phyloP scores from a whole-genome alignment of 1,140 invertebrate species.

The Hycleus phaleratus region DNA sequence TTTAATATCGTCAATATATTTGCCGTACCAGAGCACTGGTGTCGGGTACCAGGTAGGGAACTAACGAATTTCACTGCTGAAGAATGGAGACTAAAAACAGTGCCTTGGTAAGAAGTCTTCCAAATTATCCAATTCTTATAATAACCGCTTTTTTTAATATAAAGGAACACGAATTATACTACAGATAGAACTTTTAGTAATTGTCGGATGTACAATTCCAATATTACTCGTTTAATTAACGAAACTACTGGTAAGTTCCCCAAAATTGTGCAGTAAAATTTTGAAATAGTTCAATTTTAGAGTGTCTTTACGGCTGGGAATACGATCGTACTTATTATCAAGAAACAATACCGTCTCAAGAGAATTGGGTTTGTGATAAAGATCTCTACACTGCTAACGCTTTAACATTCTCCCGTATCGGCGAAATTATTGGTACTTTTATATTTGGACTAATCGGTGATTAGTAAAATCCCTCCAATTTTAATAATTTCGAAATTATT shows the following conservation, averaged over 20 bases:
- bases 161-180: conserved; percentile 3
- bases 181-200: conserved; percentile 2
- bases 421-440: conserved; percentile 46
- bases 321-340: conserved; percentile 47
- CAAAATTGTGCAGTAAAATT: too few species aligned
- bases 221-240: too few species aligned
- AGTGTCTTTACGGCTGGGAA: conserved; percentile 46
- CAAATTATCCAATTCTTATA: too few species aligned
- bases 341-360: conserved; percentile 41
- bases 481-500: neutral
- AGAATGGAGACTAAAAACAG: conserved; percentile 44
- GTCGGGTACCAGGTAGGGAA: conserved; percentile 44
- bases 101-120: conserved; percentile 41
- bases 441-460: conserved; percentile 49
- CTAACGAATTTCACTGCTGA: conserved; percentile 42
- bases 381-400: conserved; percentile 45
- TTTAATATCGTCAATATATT: conserved; percentile 47
- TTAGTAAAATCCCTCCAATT: conserved; percentile 2
- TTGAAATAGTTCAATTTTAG: conserved; percentile 23
- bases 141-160: too few species aligned
- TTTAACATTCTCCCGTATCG: conserved; percentile 44
- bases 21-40: conserved; percentile 50
- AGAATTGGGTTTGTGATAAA: conserved; percentile 51
- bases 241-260: too few species aligned
- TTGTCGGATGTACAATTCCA: conserved; percentile 15